Conservation (phyloP, 1,140 invertebrate species). For the Chymomyza costata region DNA sequence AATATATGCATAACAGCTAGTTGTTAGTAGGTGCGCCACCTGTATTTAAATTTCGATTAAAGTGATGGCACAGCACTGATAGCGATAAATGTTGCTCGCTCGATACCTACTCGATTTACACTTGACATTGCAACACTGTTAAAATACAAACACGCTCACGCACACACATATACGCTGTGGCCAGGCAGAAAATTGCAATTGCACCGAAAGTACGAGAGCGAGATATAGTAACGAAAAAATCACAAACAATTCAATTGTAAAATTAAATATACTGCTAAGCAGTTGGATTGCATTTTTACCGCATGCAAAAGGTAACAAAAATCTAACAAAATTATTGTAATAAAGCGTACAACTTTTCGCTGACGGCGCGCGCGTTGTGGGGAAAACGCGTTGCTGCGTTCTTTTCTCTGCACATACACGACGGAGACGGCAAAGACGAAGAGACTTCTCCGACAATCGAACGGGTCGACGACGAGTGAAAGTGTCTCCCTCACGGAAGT, state of each 20-base stretch:
- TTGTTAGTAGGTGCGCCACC: no score
- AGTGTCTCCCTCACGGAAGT: conserved; percentile 56
- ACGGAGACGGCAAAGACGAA: conserved; percentile 27
- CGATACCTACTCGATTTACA: not conserved
- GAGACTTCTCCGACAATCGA: conserved; percentile 20
- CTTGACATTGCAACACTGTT: conserved; percentile 19
- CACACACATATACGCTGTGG: conserved; percentile 18
- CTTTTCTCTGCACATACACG: conserved; percentile 49
- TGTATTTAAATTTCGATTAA: conserved; percentile 4
- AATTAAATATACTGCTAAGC: conserved; percentile 29
- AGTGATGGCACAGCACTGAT: no score
- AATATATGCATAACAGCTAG: conserved; percentile 20
- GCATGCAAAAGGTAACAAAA: conserved; percentile 26
- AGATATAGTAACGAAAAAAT: conserved; percentile 44
- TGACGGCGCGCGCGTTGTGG: conserved; percentile 52
- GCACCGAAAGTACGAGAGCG: conserved; percentile 47
- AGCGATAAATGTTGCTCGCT: no score
- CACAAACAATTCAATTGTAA: conserved; percentile 52
- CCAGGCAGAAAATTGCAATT: conserved; percentile 53
- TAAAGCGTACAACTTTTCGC: conserved; percentile 32
- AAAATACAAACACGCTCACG: conserved; percentile 27
- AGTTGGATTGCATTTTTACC: conserved; percentile 18
- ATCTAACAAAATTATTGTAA: conserved; percentile 16
- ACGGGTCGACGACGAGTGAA: conserved; percentile 56
- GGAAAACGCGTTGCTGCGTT: conserved; percentile 61